Percentiles rank a stretch among this genome's conserved stretches.
Conservation (phyloP, 2,113 vertebrate genomes). For the Ursus arctos region DNA sequence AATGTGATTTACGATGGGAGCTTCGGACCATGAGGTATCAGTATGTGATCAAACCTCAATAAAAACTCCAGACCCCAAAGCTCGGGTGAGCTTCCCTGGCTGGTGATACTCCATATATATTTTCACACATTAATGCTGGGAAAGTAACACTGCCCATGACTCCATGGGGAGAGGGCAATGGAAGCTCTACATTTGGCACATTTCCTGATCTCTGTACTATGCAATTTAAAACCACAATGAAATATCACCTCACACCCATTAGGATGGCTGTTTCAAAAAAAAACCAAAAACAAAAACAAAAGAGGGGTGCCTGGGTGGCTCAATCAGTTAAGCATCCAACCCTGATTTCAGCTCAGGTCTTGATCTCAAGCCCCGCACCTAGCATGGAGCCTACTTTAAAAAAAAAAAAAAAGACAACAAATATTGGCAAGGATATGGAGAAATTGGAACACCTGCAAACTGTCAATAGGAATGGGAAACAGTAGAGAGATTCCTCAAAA, state of each 20-base stretch:
- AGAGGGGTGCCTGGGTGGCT: not conserved
- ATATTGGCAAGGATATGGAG: not conserved
- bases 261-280: not conserved
- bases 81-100: not conserved
- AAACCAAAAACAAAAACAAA: not conserved
- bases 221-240: not conserved
- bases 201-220: slow-evolving; percentile 3
- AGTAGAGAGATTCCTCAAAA: not conserved
- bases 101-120: not conserved
- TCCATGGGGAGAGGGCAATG: not conserved
- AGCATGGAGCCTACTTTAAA: too few relatives aligned
- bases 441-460: not conserved
- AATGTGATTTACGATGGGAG: not conserved
- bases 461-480: not conserved
- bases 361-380: not conserved
- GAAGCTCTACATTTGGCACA: not conserved
- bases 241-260: not conserved
- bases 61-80: not conserved
- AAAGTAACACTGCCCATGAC: not conserved
- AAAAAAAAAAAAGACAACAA: not conserved
- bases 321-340: not conserved
- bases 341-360: not conserved
- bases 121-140: not conserved
- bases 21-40: not conserved
- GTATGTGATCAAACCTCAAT: not conserved